Base-by-base conservation (phyloP, 2,113 vertebrate genomes). In the Podarcis cretensis region DNA sequence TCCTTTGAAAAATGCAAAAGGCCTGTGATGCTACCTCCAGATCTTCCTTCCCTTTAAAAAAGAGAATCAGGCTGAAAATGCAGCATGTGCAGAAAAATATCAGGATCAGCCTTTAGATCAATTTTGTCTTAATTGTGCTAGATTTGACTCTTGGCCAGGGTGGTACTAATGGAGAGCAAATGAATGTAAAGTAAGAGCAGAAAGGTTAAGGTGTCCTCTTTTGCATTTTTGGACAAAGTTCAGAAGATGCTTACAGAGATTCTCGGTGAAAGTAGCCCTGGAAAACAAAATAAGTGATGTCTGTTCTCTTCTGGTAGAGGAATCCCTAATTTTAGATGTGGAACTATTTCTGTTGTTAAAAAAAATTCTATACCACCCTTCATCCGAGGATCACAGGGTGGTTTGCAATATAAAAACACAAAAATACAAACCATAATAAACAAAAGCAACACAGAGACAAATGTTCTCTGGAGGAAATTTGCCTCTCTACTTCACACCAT, bases 61-160 rank as follows among this genome's bases (percentile, higher is more conserved):
- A 73, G 65, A 57, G 43, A 73, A 63, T 83, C 20, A 54, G 30
- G 8, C n/a, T 76, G 71, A 88, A 68, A 75, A 75, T 82, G 79
- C 71, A 76, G 37, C 18, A 63, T 65, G 57, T 35, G 27, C 30
- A 77, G 48, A 81, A 68, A 76, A 30, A 8, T 48, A 43, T 75
- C 6, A 13, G 35, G 71, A 73, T 81, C 57, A 48, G 35, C 57
- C 69, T 66, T 66, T 76, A 81, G 81, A 76, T 88, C 63, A 48
- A 68, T 68, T n/a, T 43, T 76, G 25, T 88, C 57, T 88, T 83
- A 83, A 83, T 76, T 88, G 81, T 88, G 37, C 71, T 68, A 48
- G 59, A 77, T 59, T 83, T 88, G 71, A 68, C 59, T 88, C 27
- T 68, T 88, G 30, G 81, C 73, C 59, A 27, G 79, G 30, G 37